These are phyloP conservation scores for Apaloderma vittatum DNA, from an alignment of 2,113 vertebrate species.

Conservation along the genomic window DNA sequence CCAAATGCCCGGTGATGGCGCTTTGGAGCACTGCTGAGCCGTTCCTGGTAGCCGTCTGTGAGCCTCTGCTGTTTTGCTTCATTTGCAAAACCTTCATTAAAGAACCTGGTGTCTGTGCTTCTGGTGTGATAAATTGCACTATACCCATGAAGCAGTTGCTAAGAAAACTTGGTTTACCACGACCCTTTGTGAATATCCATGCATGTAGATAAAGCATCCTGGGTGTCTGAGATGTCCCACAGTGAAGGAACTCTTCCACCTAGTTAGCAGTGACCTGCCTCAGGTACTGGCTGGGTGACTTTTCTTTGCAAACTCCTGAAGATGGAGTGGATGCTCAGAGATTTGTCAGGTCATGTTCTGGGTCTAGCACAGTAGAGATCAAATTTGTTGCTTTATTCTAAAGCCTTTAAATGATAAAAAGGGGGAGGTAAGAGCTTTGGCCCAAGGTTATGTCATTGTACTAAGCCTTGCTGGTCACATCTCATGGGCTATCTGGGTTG, in stretches of 20 bases:
- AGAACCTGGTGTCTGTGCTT: not conserved
- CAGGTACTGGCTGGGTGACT: not conserved
- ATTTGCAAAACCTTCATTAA: not conserved
- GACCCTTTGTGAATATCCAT: not conserved
- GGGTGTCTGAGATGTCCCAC: not conserved
- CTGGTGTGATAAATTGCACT: not conserved
- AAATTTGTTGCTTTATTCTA: not conserved
- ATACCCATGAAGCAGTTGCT: not conserved
- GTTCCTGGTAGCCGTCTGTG: not conserved
- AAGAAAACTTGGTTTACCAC: not conserved
- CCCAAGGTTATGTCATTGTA: not conserved
- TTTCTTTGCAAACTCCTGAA: not conserved
- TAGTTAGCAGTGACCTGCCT: not conserved
- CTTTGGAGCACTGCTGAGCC: not conserved
- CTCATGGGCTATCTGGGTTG: not conserved
- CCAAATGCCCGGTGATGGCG: rapidly evolving
- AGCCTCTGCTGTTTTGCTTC: not conserved
- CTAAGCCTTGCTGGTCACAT: not conserved
- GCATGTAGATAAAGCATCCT: not conserved
- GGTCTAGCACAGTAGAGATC: not conserved
- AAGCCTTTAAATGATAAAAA: not conserved
- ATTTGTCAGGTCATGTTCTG: not conserved
- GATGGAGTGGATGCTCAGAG: not conserved
- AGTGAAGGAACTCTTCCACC: not conserved
- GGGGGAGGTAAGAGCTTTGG: not conserved